Evolutionary conservation across 2,888 invertebrate species (phyloP), one percentile per base, ranked within the genome.

Genomic region (Caradrina kadenii): DNA sequence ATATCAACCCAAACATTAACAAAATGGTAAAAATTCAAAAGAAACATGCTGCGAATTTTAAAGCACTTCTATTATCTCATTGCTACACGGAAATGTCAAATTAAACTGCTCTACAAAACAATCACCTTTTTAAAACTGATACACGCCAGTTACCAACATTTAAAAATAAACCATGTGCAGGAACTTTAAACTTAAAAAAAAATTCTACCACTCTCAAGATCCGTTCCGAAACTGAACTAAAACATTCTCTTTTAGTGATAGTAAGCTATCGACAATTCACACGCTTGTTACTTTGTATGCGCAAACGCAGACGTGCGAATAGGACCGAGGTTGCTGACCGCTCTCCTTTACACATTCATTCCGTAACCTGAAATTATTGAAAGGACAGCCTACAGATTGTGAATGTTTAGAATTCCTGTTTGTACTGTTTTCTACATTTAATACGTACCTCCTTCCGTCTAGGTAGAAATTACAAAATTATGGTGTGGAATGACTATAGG

Each of bases 281-380:
- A 82, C 71, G 81, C 63, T 73, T 19, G 77, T 71, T 63, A 77
- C 65, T 63, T 63, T 48, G 67, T 63, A 74, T 76, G 80, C 77
- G 79, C 80, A 65, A 26, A 65, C 78, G 74, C 81, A 72, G 75
- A 80, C 81, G 83, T 84, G 81, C 81, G 84, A 84, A 86, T 80
- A 79, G 62, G 75, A 62, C 76, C 73, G 83, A 79, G 85, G 82
- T 86, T 78, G 77, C 71, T 84, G 86, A 84, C 87, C 87, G 86
- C 76, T 81, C 84, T 83, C 79, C 79, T 80, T 80, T 79, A 75
- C 66, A 56, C 61, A 62, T 65, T 71, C 72, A 59, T 60, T 70
- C 31, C 45, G 31, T 63, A 75, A 69, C 58, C 76, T 72, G 76
- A 69, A 71, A 70, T 60, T 64, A 69, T 76, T 79, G 69, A 60